Evolutionary conservation across 1,140 invertebrate species (phyloP), one percentile per base, ranked within the genome.

Genomic region (Drosophila bifasciata): DNA sequence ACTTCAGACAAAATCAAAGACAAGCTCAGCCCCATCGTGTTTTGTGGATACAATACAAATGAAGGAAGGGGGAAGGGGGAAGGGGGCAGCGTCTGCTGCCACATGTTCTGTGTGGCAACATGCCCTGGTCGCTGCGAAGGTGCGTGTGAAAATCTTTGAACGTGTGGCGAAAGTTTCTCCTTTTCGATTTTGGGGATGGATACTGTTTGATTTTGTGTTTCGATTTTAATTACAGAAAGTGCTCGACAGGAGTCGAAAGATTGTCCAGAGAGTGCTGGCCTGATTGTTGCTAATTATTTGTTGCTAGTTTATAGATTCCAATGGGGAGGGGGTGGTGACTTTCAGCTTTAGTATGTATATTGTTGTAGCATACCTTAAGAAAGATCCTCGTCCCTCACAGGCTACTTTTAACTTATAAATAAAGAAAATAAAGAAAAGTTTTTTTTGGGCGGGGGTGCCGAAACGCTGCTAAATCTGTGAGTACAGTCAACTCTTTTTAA

Each of bases 401-500:
- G 11, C 11, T 36, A 5, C 32, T 36, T 36, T 13, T 6, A 21
- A 11, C 41, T 39, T 45, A 36, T 19, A 67, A 67, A 50, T 16
- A 67, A 45, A 39, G 21, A 39, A 9, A 13, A n/a, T n/a, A n/a
- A 15, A 32, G 25, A 1, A 50, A 51, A 19, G 79, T 73, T 62
- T 40, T 41, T 49, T n/a, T n/a, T n/a, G n/a, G n/a, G n/a, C 49
- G 66, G 72, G 61, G 60, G 72, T 53, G 32, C 60, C 11, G 76
- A 57, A 57, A 67, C 69, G 75, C 44, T 61, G 58, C 64, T 70
- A 81, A 55, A 64, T 68, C 64, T 67, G 55, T 46, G 36, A 66
- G 46, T 50, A 41, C 66, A 62, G 48, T 50, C 67, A 59, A 55
- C 59, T 74, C 68, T 69, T 58, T 83, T 73, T 83, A 83, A 83